Evolutionary conservation across 1,140 invertebrate genomes (phyloP).

Genomic region (Pseudomyrmex cubaensis): DNA sequence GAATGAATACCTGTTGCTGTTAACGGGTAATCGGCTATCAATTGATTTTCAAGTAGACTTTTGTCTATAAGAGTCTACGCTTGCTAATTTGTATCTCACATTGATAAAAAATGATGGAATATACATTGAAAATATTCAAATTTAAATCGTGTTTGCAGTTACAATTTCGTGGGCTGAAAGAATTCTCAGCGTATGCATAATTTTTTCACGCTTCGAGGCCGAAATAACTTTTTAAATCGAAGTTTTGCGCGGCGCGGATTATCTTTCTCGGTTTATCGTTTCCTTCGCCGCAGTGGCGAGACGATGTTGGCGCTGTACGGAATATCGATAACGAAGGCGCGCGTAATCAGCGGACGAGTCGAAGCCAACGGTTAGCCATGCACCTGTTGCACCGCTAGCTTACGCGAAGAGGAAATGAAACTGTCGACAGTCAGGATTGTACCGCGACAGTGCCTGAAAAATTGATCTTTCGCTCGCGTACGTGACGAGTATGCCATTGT

Average conservation of each 20-base stretch:
- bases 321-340: slow-evolving; percentile 61
- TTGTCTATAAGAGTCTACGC: neutral
- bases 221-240: slow-evolving; percentile 1
- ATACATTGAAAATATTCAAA: too few relatives aligned
- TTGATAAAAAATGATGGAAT: too few relatives aligned
- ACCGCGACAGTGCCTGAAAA: slow-evolving; percentile 56
- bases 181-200: neutral
- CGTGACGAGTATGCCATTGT: slow-evolving; percentile 40
- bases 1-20: slow-evolving; percentile 68
- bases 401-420: slow-evolving; percentile 65
- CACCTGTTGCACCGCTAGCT: slow-evolving; percentile 71
- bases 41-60: slow-evolving; percentile 17
- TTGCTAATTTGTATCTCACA: neutral
- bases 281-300: slow-evolving; percentile 22
- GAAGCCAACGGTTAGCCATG: slow-evolving; percentile 47
- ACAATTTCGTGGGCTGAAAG: neutral
- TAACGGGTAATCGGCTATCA: slow-evolving; percentile 11
- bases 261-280: slow-evolving; percentile 44
- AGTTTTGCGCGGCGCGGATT: slow-evolving; percentile 4
- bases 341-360: slow-evolving; percentile 59
- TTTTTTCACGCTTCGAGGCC: neutral
- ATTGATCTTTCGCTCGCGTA: slow-evolving; percentile 59
- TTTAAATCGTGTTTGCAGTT: neutral
- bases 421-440: slow-evolving; percentile 60
- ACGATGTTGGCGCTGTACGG: slow-evolving; percentile 12